phyloP scores from a whole-genome alignment of 2,113 vertebrate species.

The Passer domesticus region DNA sequence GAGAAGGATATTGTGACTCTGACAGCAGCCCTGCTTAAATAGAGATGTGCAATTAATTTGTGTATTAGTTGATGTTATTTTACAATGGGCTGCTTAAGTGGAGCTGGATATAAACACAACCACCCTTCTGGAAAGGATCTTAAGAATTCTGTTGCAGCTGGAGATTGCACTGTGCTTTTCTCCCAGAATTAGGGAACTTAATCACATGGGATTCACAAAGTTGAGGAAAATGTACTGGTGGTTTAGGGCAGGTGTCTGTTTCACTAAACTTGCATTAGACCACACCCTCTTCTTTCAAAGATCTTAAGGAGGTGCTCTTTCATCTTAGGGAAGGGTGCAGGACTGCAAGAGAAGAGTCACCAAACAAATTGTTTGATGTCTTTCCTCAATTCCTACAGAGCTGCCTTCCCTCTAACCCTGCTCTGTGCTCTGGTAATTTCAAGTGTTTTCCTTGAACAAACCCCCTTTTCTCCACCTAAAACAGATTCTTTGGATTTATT shows the following conservation, averaged over 20 bases:
- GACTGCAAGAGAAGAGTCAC: not conserved
- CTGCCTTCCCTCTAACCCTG: not conserved
- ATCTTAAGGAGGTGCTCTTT: not conserved
- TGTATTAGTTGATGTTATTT: not conserved
- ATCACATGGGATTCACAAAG: not conserved
- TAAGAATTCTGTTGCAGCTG: not conserved
- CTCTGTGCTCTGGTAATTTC: not conserved
- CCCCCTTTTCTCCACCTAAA: not conserved
- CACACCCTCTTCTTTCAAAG: not conserved
- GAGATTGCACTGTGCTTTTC: not conserved
- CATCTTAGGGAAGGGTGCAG: not conserved
- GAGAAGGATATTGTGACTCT: not conserved
- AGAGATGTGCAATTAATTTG: not conserved
- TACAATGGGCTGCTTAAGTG: not conserved
- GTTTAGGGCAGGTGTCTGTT: not conserved
- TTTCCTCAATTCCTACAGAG: not conserved
- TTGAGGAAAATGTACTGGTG: not conserved
- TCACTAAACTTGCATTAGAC: not conserved
- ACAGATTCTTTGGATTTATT: not conserved
- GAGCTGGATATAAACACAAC: not conserved
- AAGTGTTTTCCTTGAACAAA: not conserved
- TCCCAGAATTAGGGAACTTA: not conserved
- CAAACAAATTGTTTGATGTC: not conserved
- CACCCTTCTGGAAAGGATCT: not conserved
- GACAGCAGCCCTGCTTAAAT: rapidly evolving